Evolutionary conservation across 2,888 invertebrate species (phyloP).

Genomic region (Eupithecia insigniata): DNA sequence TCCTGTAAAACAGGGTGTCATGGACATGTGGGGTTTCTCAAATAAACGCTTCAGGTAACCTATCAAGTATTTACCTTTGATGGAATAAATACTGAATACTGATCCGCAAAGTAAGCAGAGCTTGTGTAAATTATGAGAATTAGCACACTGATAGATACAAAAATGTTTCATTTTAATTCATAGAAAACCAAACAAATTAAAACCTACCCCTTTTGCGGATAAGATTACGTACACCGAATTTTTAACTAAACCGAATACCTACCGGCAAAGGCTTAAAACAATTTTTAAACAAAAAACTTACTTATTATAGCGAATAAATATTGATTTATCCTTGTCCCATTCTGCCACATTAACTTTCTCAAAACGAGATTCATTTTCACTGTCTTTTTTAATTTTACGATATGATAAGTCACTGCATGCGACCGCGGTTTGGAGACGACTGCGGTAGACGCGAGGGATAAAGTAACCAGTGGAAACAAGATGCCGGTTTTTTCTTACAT

Average conservation of each 20-base stretch:
- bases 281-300: constrained; percentile 55
- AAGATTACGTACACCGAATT: background rate
- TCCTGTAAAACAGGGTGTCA: too few species aligned
- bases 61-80: too few species aligned
- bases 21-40: too few species aligned
- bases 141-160: background rate
- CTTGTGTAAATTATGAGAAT: background rate
- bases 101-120: too few species aligned
- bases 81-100: too few species aligned
- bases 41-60: too few species aligned
- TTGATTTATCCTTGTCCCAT: constrained; percentile 75
- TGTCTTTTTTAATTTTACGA: constrained; percentile 28
- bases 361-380: constrained; percentile 70
- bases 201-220: too few species aligned
- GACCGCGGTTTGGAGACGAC: constrained; percentile 58
- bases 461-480: constrained; percentile 11
- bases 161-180: background rate
- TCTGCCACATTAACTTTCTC: constrained; percentile 71
- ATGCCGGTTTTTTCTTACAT: constrained; percentile 28
- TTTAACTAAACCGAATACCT: background rate
- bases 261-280: background rate
- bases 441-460: constrained; percentile 35
- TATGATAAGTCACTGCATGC: constrained; percentile 46
- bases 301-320: constrained; percentile 75
- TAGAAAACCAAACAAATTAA: background rate